A percentile compares a stretch with the other conserved stretches of the same genome.
Evolutionary conservation across 2,797 vertebrate species (phyloP).

Genomic region (Apogon hyalosoma): DNA sequence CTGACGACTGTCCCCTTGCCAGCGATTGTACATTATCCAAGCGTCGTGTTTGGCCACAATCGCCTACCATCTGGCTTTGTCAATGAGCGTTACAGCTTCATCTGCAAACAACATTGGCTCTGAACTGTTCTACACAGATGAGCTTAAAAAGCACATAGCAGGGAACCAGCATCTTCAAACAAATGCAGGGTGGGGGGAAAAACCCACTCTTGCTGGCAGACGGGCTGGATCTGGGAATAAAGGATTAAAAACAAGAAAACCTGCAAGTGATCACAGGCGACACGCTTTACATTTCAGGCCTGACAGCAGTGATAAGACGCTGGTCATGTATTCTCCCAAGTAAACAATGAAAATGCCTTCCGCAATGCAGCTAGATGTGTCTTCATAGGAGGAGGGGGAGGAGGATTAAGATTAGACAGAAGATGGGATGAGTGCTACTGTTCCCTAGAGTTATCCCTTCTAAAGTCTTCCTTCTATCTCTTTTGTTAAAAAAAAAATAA

Average conservation of each 20-base stretch:
- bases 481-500: conserved; percentile 11
- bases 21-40: conserved; percentile 84
- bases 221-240: conserved; percentile 67
- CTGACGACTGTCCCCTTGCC: conserved; percentile 78
- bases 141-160: conserved; percentile 74
- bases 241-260: conserved; percentile 77
- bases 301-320: conserved; percentile 78
- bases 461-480: conserved; percentile 53
- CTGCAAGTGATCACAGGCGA: conserved; percentile 72
- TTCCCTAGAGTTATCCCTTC: conserved; percentile 62
- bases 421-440: conserved; percentile 70
- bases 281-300: conserved; percentile 76
- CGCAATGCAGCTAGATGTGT: conserved; percentile 61
- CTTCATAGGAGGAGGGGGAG: conserved; percentile 45
- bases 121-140: conserved; percentile 75
- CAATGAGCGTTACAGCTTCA: conserved; percentile 81
- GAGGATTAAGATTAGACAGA: conserved; percentile 76
- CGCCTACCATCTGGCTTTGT: conserved; percentile 84
- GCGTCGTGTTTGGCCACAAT: conserved; percentile 84
- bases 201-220: conserved; percentile 58
- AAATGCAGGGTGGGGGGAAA: conserved; percentile 46
- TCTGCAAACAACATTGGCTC: conserved; percentile 84
- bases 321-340: conserved; percentile 74
- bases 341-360: conserved; percentile 78
- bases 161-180: conserved; percentile 74